Evolutionary conservation across 2,888 invertebrate genomes (phyloP).

Genomic region (Drosophila nr. perissopoda): DNA sequence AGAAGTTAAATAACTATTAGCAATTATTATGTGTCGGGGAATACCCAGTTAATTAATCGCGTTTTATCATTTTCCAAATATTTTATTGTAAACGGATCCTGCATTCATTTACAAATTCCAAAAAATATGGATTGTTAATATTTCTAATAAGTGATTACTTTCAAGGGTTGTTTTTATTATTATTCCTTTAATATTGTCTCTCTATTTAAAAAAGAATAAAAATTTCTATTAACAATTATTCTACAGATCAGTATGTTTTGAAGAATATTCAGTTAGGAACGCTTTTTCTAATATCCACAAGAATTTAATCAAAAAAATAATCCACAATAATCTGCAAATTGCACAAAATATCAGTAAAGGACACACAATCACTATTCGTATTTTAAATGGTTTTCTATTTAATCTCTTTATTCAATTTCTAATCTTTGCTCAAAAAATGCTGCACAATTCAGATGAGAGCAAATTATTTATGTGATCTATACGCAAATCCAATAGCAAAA

Average conservation of each 20-base stretch:
- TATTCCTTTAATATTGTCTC: background rate
- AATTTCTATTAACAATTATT: background rate
- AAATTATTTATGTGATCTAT: slow-evolving; percentile 40
- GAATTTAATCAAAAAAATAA: background rate
- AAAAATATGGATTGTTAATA: too few relatives aligned
- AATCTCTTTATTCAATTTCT: background rate
- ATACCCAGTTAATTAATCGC: background rate
- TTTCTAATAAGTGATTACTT: too few relatives aligned
- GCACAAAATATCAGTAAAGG: background rate
- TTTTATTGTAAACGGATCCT: background rate
- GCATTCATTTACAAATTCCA: too few relatives aligned
- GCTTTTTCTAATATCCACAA: background rate
- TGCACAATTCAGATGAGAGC: slow-evolving; percentile 16
- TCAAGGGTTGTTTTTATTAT: background rate
- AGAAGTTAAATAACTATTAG: background rate
- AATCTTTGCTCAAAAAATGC: background rate
- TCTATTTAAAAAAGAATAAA: background rate
- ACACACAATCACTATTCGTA: background rate
- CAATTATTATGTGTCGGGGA: background rate
- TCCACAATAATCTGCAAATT: background rate
- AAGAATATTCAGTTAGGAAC: background rate
- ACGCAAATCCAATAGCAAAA: slow-evolving; percentile 26
- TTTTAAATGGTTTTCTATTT: background rate
- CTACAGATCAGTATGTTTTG: accelerated
- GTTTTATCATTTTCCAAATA: background rate